Conservation (phyloP, 2,888 invertebrate genomes). For the Poecilus cupreus region DNA sequence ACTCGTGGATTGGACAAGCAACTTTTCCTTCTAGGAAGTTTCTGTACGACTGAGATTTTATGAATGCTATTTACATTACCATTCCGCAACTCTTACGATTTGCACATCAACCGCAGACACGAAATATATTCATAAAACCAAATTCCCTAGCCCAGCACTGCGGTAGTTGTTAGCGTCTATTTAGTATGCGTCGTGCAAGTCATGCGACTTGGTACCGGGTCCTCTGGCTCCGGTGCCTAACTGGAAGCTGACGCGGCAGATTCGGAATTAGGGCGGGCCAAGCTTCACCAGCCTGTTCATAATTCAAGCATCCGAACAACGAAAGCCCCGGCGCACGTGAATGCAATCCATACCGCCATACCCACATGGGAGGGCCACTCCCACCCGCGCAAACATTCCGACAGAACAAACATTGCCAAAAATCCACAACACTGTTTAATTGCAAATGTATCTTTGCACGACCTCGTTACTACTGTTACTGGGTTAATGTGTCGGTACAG, state of each 20-base stretch:
- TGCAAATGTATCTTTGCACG: neutral
- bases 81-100: too few relatives aligned
- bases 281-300: neutral
- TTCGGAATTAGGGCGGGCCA: constrained; percentile 10
- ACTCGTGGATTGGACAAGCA: too few relatives aligned
- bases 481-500: neutral
- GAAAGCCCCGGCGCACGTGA: neutral
- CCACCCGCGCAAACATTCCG: neutral
- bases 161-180: constrained; percentile 5
- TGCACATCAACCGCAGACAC: too few relatives aligned
- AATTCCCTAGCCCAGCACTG: neutral
- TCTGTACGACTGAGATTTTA: too few relatives aligned
- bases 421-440: neutral
- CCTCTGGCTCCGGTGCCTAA: neutral
- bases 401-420: neutral
- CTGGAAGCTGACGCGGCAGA: constrained; percentile 1
- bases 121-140: neutral
- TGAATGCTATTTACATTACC: neutral
- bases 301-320: neutral
- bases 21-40: too few relatives aligned
- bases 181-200: neutral
- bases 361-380: neutral
- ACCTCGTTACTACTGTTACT: too few relatives aligned
- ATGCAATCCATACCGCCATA: constrained; percentile 18
- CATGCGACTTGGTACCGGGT: too few relatives aligned